Conservation (phyloP, 2,113 vertebrate genomes). For the Setophaga coronata region DNA sequence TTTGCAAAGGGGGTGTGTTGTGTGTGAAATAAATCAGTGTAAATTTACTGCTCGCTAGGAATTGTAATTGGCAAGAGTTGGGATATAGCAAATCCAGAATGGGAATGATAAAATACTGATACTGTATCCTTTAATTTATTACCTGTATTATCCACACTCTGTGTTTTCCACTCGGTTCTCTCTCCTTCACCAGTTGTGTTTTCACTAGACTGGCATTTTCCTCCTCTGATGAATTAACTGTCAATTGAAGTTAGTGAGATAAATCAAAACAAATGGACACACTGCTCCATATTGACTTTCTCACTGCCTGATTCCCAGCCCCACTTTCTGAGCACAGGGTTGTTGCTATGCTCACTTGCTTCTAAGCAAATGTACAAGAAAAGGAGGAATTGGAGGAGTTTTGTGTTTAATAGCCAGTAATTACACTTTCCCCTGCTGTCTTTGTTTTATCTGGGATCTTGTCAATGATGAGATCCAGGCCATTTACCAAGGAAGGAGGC, state of each 20-base stretch:
- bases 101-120: slow-evolving; percentile 46
- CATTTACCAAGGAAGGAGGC: not conserved
- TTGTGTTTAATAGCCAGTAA: not conserved
- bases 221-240: slow-evolving; percentile 78
- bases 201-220: slow-evolving; percentile 67
- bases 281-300: slow-evolving; percentile 77
- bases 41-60: not conserved
- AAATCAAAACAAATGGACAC: slow-evolving; percentile 83
- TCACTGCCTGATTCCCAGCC: slow-evolving; percentile 76
- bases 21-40: not conserved
- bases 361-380: not conserved
- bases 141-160: slow-evolving; percentile 57
- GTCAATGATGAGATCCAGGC: not conserved
- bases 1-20: not conserved
- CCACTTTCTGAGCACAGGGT: slow-evolving; percentile 72
- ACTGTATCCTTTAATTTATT: slow-evolving; percentile 68
- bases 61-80: slow-evolving; percentile 7
- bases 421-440: not conserved
- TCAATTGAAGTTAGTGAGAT: slow-evolving; percentile 82
- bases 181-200: slow-evolving; percentile 39
- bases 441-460: not conserved
- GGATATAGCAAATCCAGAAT: not conserved
- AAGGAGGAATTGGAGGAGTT: not conserved
- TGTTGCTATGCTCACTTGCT: slow-evolving; percentile 61
- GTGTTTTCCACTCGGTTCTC: not conserved